Evolutionary conservation across 1,140 invertebrate species (phyloP).

Genomic region (Leptinotarsa lineolata): DNA sequence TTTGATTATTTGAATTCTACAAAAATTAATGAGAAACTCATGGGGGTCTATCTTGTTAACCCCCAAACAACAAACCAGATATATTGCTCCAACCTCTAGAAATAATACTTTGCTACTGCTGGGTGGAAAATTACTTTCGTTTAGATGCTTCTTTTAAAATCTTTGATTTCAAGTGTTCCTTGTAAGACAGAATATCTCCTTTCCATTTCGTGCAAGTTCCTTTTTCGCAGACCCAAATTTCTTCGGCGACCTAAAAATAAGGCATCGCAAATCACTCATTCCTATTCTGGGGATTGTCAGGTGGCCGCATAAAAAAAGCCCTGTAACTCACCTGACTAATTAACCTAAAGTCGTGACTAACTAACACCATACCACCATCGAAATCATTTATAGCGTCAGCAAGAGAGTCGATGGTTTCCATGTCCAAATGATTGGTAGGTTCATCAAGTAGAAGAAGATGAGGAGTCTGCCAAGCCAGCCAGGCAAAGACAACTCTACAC

Average conservation of each 20-base stretch:
- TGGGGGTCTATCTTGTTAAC: too few species aligned
- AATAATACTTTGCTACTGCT: slow-evolving; percentile 1
- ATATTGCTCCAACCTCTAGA: background rate
- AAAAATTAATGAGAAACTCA: background rate
- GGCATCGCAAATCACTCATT: background rate
- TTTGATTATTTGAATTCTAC: background rate
- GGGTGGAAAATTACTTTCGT: slow-evolving; percentile 17
- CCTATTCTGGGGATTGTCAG: background rate
- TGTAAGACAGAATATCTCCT: slow-evolving; percentile 94
- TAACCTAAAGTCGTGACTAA: slow-evolving; percentile 97
- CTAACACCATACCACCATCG: slow-evolving; percentile 96
- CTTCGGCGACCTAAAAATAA: slow-evolving; percentile 85
- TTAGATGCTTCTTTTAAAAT: slow-evolving; percentile 66
- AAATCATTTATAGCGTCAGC: slow-evolving; percentile 98
- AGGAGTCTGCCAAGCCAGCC: slow-evolving; percentile 92
- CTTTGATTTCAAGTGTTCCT: slow-evolving; percentile 88
- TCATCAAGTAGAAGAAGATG: slow-evolving; percentile 95
- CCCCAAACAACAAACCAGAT: background rate
- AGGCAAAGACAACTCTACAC: slow-evolving; percentile 98
- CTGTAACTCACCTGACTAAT: slow-evolving; percentile 85
- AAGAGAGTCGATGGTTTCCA: slow-evolving; percentile 98
- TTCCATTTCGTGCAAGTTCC: slow-evolving; percentile 96
- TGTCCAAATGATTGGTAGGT: slow-evolving; percentile 99
- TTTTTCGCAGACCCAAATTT: slow-evolving; percentile 99
- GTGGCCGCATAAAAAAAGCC: background rate